Percentiles rank a stretch among this genome's conserved stretches.
phyloP scores from a whole-genome alignment of 2,113 vertebrate species.

The Thermophis baileyi region DNA sequence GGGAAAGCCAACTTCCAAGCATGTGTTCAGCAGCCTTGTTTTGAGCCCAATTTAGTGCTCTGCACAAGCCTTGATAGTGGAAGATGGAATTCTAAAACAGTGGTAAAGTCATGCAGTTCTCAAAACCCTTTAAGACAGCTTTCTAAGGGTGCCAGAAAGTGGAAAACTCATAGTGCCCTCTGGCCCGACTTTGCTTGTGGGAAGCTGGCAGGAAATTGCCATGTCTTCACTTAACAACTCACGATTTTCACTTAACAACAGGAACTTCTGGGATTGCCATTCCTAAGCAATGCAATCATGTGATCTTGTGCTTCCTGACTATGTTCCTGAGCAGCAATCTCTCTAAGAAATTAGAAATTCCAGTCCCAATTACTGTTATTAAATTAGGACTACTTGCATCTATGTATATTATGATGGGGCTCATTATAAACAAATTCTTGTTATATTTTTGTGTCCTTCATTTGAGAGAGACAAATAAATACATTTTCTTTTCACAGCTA shows the following conservation, averaged over 20 bases:
- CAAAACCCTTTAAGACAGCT: neutral
- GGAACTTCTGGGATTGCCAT: neutral
- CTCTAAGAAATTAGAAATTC: neutral
- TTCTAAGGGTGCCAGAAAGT: neutral
- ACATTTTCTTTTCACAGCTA: neutral
- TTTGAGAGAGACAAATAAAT: neutral
- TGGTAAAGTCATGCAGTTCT: neutral
- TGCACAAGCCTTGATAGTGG: neutral
- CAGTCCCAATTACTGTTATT: neutral
- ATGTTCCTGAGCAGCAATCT: neutral
- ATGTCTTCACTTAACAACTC: neutral
- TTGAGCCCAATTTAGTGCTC: neutral
- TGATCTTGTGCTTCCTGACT: neutral
- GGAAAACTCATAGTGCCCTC: neutral
- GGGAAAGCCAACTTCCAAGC: neutral
- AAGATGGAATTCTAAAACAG: neutral
- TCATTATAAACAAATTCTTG: neutral
- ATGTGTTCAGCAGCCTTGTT: neutral
- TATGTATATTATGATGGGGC: neutral
- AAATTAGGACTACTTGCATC: neutral
- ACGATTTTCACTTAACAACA: neutral
- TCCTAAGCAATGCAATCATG: neutral
- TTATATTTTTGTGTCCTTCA: neutral
- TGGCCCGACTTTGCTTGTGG: neutral
- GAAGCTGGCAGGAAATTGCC: neutral